A percentile compares a stretch with the other conserved stretches of the same genome.
Evolutionary conservation across 1,140 invertebrate genomes (phyloP).

Genomic region (Tachypleus tridentatus): DNA sequence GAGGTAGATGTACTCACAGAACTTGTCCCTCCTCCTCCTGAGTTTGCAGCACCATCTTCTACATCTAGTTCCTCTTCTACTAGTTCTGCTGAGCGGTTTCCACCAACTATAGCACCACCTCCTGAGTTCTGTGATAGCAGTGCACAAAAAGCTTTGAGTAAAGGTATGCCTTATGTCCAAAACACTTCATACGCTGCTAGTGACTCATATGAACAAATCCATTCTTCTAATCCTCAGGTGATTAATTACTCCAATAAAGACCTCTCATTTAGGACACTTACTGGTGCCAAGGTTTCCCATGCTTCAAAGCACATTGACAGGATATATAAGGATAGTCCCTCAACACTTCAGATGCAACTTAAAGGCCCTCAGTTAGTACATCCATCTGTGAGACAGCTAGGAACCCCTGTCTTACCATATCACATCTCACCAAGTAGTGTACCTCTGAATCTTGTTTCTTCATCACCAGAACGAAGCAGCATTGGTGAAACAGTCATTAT

Average conservation of each 20-base stretch:
- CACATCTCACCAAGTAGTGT: constrained; percentile 8
- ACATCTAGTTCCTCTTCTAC: background rate
- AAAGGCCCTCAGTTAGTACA: constrained; percentile 19
- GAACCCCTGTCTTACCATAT: background rate
- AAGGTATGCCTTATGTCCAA: too few species aligned
- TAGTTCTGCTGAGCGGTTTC: background rate
- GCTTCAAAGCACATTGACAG: too few species aligned
- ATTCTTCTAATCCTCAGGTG: too few species aligned
- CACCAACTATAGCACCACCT: constrained; percentile 15
- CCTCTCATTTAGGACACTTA: too few species aligned
- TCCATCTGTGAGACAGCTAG: constrained; percentile 2
- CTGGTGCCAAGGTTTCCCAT: too few species aligned
- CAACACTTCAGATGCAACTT: constrained; percentile 26
- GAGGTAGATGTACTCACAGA: constrained; percentile 24
- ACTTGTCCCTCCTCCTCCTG: constrained; percentile 26
- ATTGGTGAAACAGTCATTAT: constrained; percentile 11
- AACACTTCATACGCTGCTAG: too few species aligned
- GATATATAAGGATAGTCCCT: too few species aligned
- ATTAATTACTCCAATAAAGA: too few species aligned
- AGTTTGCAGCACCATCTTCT: constrained; percentile 21
- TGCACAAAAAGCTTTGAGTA: constrained; percentile 1
- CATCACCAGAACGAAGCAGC: constrained; percentile 6
- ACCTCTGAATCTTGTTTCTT: background rate
- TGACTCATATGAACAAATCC: too few species aligned
- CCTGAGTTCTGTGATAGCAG: constrained; percentile 20